Percentiles rank a stretch among this genome's conserved stretches.
Evolutionary conservation across 2,113 vertebrate species (phyloP).

Genomic region (Cnemophilus loriae): DNA sequence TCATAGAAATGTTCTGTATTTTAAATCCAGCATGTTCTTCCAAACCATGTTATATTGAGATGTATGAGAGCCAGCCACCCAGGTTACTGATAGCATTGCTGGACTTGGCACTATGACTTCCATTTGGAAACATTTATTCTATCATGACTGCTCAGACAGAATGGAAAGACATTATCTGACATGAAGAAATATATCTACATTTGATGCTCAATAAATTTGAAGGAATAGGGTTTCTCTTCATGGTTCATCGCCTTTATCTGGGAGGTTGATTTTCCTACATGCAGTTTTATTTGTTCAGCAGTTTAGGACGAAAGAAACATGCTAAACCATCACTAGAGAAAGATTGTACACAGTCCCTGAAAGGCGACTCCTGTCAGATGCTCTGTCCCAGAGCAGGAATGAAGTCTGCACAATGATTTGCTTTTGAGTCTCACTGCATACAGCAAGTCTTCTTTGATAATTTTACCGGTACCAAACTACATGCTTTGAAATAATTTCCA

Average conservation of each 20-base stretch:
- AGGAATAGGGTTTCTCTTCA: constrained; percentile 3
- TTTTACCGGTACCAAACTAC: neutral
- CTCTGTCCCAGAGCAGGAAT: neutral
- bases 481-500: neutral
- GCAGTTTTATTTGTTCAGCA: constrained; percentile 8
- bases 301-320: neutral
- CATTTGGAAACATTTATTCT: neutral
- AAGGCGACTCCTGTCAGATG: neutral
- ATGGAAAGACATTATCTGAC: neutral
- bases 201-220: constrained; percentile 37
- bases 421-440: neutral
- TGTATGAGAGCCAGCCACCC: neutral
- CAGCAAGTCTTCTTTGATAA: neutral
- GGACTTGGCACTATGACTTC: neutral
- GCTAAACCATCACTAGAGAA: neutral
- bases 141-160: neutral
- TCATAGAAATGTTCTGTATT: neutral
- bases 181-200: constrained; percentile 25
- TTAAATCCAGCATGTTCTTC: neutral
- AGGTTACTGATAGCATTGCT: neutral
- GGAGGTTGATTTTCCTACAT: neutral
- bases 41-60: neutral
- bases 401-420: neutral
- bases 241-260: neutral
- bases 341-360: neutral